Evolutionary conservation across 2,113 vertebrate species (phyloP).

Genomic region (Zapornia atra): DNA sequence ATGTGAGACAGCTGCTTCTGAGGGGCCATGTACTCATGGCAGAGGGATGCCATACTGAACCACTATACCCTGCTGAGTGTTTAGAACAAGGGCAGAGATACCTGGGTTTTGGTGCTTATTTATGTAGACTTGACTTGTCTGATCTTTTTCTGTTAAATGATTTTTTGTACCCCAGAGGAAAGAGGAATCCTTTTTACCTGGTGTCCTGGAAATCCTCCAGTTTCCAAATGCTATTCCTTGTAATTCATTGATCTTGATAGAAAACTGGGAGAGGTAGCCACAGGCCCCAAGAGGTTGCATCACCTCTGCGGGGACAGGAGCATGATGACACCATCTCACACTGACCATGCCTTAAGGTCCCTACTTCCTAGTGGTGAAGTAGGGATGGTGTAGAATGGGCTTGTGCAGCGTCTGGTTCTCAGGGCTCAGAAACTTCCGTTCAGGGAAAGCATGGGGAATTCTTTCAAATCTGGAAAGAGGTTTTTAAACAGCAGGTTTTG

Average conservation of each 20-base stretch:
- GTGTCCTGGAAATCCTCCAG: not conserved
- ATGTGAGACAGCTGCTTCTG: not conserved
- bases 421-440: not conserved
- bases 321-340: not conserved
- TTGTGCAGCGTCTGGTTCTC: not conserved
- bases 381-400: not conserved
- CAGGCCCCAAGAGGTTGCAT: not conserved
- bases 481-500: not conserved
- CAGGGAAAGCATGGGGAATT: not conserved
- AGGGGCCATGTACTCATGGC: fast-evolving
- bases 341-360: not conserved
- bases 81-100: not conserved
- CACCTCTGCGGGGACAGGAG: fast-evolving
- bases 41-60: not conserved
- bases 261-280: not conserved
- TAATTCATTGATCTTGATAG: not conserved
- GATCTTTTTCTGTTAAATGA: not conserved
- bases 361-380: not conserved
- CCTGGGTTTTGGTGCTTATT: not conserved
- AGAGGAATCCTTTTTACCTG: not conserved
- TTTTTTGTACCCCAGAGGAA: not conserved
- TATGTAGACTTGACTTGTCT: not conserved
- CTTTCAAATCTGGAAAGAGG: not conserved
- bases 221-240: not conserved
- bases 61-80: fast-evolving